Evolutionary conservation across 2,888 invertebrate species (phyloP).

Genomic region (Agapetus fuscipes): DNA sequence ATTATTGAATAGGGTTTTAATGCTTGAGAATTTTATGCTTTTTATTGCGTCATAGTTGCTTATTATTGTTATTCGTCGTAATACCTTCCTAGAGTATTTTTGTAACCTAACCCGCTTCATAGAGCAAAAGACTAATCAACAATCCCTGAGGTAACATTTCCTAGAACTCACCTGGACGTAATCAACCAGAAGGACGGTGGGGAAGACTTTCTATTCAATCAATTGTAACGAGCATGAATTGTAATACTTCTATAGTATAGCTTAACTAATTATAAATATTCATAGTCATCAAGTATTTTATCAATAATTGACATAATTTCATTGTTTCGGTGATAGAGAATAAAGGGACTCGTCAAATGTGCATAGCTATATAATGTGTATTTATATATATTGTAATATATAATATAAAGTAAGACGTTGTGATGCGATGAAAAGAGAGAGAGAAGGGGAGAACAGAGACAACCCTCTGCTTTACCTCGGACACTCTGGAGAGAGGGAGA

Average conservation of each 20-base stretch:
- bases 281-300: background rate
- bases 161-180: too few species aligned
- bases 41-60: constrained; percentile 15
- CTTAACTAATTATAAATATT: too few species aligned
- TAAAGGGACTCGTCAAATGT: background rate
- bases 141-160: too few species aligned
- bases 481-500: too few species aligned
- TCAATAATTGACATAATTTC: background rate
- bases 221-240: too few species aligned
- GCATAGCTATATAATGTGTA: background rate
- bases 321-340: background rate
- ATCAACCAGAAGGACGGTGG: too few species aligned
- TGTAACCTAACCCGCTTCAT: constrained; percentile 7
- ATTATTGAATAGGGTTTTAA: constrained; percentile 15
- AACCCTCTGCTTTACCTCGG: too few species aligned
- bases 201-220: too few species aligned
- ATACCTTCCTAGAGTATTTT: constrained; percentile 8
- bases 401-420: background rate
- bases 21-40: constrained; percentile 14
- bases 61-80: constrained; percentile 15
- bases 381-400: background rate
- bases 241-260: too few species aligned
- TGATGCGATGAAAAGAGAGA: too few species aligned
- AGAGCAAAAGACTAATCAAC: constrained; percentile 13
- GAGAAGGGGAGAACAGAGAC: too few species aligned